A percentile compares a stretch with the other conserved stretches of the same genome.
phyloP scores from a whole-genome alignment of 2,888 invertebrate genomes.

The Cheiracanthium punctorium region DNA sequence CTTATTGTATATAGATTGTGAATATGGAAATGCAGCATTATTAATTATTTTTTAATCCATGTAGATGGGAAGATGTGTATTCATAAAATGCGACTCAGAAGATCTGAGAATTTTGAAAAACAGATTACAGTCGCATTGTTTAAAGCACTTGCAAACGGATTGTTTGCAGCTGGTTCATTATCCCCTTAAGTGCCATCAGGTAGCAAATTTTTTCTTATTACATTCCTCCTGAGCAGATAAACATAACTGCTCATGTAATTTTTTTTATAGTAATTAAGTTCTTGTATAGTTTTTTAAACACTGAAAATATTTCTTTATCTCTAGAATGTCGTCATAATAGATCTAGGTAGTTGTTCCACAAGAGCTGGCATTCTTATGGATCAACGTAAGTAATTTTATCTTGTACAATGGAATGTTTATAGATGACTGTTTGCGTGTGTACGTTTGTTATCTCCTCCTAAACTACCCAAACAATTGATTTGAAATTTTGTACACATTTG shows the following conservation, averaged over 20 bases:
- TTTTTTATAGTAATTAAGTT: too few species aligned
- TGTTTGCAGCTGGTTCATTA: constrained; percentile 48
- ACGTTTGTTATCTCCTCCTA: too few species aligned
- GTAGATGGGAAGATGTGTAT: constrained; percentile 48
- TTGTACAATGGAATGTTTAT: too few species aligned
- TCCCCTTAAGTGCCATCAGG: constrained; percentile 56
- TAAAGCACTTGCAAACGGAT: constrained; percentile 15
- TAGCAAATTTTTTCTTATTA: constrained; percentile 2
- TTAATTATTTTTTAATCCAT: not conserved
- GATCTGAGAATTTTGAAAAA: constrained; percentile 17
- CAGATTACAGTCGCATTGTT: not conserved
- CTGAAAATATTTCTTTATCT: not conserved
- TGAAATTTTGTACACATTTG: too few species aligned
- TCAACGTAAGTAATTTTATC: constrained; percentile 78
- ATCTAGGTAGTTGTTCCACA: constrained; percentile 79
- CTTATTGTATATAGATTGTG: too few species aligned
- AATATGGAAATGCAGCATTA: too few species aligned
- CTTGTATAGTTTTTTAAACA: too few species aligned
- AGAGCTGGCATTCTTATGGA: constrained; percentile 79
- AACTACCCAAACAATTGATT: too few species aligned
- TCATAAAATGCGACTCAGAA: constrained; percentile 21
- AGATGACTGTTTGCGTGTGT: too few species aligned
- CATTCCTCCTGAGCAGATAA: too few species aligned
- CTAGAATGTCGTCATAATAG: constrained; percentile 79
- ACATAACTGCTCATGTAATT: too few species aligned